Evolutionary conservation across 2,888 invertebrate species (phyloP).

Genomic region (Mamestra brassicae): DNA sequence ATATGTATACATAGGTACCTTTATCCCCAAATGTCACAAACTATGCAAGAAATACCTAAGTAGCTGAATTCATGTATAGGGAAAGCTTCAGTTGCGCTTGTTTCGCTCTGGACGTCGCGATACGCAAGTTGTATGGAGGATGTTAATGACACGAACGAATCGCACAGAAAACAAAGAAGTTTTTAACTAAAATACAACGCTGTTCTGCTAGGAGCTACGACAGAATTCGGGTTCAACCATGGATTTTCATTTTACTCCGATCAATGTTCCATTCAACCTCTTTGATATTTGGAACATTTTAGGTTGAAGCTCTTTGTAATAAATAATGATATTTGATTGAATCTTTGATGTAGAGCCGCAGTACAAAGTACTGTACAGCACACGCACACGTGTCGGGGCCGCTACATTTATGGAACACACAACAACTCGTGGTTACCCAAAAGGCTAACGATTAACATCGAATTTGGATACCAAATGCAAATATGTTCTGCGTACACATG

Average conservation of each 20-base stretch:
- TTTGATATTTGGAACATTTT: not conserved
- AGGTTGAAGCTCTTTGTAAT: not conserved
- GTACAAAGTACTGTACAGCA: slow-evolving; percentile 19
- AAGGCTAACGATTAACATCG: slow-evolving; percentile 66
- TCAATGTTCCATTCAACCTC: not conserved
- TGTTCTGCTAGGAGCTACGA: not conserved
- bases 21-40: too few species aligned
- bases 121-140: not conserved
- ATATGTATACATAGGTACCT: too few species aligned
- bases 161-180: slow-evolving; percentile 17
- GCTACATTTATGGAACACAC: slow-evolving; percentile 25
- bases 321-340: not conserved
- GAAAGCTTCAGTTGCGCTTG: too few species aligned
- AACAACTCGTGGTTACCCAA: slow-evolving; percentile 47
- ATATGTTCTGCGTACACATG: slow-evolving; percentile 73
- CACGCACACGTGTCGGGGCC: not conserved
- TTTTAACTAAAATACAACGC: not conserved
- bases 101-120: too few species aligned
- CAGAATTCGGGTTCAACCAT: not conserved
- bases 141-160: not conserved
- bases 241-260: too few species aligned
- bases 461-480: slow-evolving; percentile 65
- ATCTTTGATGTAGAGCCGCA: not conserved
- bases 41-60: too few species aligned
- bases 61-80: too few species aligned